phyloP scores from a whole-genome alignment of 1,140 invertebrate species.

The Pogonognathellus flavescens region DNA sequence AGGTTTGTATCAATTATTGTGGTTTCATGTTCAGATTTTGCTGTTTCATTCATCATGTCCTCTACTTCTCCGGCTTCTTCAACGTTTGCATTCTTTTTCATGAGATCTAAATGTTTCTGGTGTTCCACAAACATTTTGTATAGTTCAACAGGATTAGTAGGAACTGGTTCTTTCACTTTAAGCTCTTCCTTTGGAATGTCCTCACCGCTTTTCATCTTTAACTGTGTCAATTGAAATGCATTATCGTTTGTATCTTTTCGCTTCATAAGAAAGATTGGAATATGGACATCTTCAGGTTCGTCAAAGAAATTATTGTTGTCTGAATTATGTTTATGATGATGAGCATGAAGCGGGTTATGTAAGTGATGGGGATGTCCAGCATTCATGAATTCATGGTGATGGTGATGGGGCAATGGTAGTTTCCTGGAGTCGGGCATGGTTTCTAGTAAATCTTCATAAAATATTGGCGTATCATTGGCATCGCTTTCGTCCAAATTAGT shows the following conservation, averaged over 20 bases:
- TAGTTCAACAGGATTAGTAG: neutral
- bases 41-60: neutral
- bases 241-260: neutral
- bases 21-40: neutral
- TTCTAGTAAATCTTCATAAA: constrained; percentile 17
- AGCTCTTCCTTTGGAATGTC: neutral
- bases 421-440: neutral
- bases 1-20: neutral
- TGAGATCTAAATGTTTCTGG: neutral
- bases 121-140: neutral
- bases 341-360: neutral
- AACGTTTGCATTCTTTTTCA: neutral
- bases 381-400: neutral
- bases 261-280: neutral
- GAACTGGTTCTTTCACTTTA: neutral
- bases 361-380: neutral
- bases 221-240: neutral
- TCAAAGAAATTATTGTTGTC: neutral
- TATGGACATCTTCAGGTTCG: neutral
- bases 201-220: neutral
- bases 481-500: neutral
- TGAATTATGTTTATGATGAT: neutral
- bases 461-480: constrained; percentile 3
- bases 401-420: neutral
- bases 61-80: neutral